Evolutionary conservation across 2,888 invertebrate genomes (phyloP), one percentile per base, ranked within the genome.

Genomic region (Geophilus truncorum): DNA sequence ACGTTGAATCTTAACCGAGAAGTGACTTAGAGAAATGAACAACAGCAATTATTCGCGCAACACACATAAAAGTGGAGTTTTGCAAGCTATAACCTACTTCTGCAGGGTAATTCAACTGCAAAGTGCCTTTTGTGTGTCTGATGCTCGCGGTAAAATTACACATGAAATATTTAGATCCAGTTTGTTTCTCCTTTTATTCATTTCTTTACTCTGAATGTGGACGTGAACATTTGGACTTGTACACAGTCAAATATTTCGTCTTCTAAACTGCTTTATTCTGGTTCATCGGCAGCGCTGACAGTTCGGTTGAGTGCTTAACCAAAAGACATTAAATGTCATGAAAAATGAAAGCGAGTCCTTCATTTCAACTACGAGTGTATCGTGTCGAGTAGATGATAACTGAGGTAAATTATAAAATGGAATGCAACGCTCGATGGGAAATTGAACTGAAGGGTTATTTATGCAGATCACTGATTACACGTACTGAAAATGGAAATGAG

Each of bases 131-230:
- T 70, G 70, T 62, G 0, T 70, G 70, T 70, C 25, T 25, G 28
- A 25, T n/a, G 45, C 45, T 45, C 12, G 15, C n/a, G 23, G 70
- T 51, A 51, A 70, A 70, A 70, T 70, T 70, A 1, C 28, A 70
- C 70, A 70, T 70, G 70, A 70, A 70, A 70, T 70, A 70, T 70
- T 70, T 70, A 70, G 70, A 28, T 9, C 62, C 28, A 70, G 25
- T 51, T 70, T 23, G 23, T 70, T 70, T 25, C 25, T 25, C 70
- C 23, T n/a, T 70, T 70, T 70, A 70, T 70, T 70, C 70, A 70
- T 70, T 25, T 70, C 28, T 4, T 45, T 32, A n/a, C 57, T 28
- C 25, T 15, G 28, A 28, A 12, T 28, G 28, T 70, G 70, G 15
- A 10, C 25, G n/a, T 23, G 70, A 23, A 12, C 28, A 70, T 70